Conservation (phyloP, 2,113 vertebrate species). For the Meleagris gallopavo region DNA sequence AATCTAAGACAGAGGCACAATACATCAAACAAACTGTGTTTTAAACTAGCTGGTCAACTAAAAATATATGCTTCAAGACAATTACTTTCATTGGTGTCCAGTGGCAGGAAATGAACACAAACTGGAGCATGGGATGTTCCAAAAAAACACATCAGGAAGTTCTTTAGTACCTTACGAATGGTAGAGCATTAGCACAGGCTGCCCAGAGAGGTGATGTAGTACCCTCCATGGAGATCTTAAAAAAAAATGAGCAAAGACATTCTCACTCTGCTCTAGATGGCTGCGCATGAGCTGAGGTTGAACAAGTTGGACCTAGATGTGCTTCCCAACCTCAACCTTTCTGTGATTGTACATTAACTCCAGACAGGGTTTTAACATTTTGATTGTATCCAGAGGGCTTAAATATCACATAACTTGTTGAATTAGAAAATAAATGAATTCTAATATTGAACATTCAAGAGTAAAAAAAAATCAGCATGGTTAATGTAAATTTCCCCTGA, state of each 20-base stretch:
- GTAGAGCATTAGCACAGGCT: background rate
- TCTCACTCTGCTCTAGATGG: background rate
- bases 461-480: background rate
- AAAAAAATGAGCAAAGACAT: background rate
- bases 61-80: background rate
- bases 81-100: background rate
- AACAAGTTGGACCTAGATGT: background rate
- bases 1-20: background rate
- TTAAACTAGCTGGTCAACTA: background rate
- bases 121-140: background rate
- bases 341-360: background rate
- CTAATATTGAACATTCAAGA: background rate
- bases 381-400: background rate
- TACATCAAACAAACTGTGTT: background rate
- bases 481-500: background rate
- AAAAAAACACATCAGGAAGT: no score
- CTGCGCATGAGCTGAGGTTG: background rate
- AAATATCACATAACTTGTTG: background rate
- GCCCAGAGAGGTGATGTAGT: background rate
- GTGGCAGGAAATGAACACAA: background rate
- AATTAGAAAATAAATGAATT: background rate
- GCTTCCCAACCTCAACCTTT: background rate
- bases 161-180: background rate
- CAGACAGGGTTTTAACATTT: background rate
- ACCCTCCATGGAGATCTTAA: background rate